Conservation (phyloP, 2,888 invertebrate species). For the Esperia sulphurella region DNA sequence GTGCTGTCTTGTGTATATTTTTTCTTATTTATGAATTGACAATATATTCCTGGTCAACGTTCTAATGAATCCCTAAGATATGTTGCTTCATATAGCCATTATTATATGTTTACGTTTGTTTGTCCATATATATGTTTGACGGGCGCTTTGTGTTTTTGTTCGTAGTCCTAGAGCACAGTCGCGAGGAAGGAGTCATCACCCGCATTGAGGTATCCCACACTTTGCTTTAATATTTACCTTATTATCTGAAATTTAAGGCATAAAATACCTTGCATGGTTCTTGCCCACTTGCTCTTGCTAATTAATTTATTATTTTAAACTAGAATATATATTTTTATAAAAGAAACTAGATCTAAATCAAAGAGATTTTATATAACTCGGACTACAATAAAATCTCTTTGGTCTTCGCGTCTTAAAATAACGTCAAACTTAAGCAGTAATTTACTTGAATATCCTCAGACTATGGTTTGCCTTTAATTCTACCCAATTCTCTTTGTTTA, state of each 20-base stretch:
- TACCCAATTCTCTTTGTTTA: not conserved
- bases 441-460: no score
- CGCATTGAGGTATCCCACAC: conserved; percentile 75
- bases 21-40: no score
- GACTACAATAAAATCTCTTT: no score
- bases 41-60: no score
- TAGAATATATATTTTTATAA: not conserved
- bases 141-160: conserved; percentile 75
- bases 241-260: not conserved
- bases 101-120: conserved; percentile 48
- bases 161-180: conserved; percentile 80
- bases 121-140: conserved; percentile 71
- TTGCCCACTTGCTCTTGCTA: not conserved
- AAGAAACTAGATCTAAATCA: no score
- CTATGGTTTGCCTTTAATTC: not conserved
- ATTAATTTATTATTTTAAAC: conserved; percentile 1
- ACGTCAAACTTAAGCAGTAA: no score
- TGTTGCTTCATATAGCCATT: conserved; percentile 41
- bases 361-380: no score
- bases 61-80: conserved; percentile 2
- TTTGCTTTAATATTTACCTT: conserved; percentile 58
- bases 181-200: conserved; percentile 79
- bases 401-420: no score
- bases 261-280: conserved; percentile 1
- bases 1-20: no score